Conservation (phyloP, 1,140 invertebrate species). For the Metaphire vulgaris region DNA sequence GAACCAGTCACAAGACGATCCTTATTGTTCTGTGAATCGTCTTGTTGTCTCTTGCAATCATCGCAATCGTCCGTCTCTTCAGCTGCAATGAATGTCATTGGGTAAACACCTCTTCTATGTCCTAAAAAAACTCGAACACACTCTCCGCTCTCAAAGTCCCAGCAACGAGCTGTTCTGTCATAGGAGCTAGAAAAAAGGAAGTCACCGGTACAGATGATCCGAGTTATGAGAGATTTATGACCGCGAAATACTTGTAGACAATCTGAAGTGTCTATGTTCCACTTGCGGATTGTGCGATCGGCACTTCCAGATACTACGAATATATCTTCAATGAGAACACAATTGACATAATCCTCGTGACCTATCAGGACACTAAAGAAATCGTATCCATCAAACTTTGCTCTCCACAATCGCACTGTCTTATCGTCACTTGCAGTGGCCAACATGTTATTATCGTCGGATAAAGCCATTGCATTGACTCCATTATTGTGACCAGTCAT, state of each 20-base stretch:
- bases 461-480: constrained; percentile 3
- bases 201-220: constrained; percentile 56
- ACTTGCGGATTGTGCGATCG: constrained; percentile 57
- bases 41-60: constrained; percentile 31
- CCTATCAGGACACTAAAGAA: constrained; percentile 3
- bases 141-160: constrained; percentile 55
- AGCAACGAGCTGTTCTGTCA: constrained; percentile 56
- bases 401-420: constrained; percentile 13
- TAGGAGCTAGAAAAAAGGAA: constrained; percentile 57
- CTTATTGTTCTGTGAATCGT: constrained; percentile 41
- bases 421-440: constrained; percentile 13
- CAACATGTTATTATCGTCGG: constrained; percentile 8
- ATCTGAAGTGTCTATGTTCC: constrained; percentile 56
- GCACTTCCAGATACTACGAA: constrained; percentile 48
- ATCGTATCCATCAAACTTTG: neutral
- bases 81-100: constrained; percentile 55
- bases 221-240: constrained; percentile 54
- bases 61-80: constrained; percentile 43
- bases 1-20: constrained; percentile 55
- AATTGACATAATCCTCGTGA: constrained; percentile 13
- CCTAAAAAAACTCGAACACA: constrained; percentile 52
- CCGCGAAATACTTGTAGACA: constrained; percentile 54
- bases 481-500: constrained; percentile 11
- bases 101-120: constrained; percentile 56
- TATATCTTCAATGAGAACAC: constrained; percentile 5